Evolutionary conservation across 2,113 vertebrate genomes (phyloP).

Genomic region (Sclerurus mexicanus): DNA sequence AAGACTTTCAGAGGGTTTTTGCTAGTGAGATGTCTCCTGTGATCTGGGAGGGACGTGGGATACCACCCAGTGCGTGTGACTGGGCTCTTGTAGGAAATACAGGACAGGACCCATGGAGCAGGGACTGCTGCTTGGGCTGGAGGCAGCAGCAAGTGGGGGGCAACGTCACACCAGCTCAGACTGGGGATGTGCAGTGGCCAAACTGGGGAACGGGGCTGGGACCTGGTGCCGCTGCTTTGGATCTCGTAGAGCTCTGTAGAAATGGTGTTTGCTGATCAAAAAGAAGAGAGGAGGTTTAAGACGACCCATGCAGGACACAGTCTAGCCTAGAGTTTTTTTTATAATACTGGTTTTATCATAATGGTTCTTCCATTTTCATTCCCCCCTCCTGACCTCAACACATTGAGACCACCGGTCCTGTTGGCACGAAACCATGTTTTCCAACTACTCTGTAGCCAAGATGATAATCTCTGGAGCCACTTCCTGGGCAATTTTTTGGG

Average conservation of each 20-base stretch:
- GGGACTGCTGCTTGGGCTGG: not conserved
- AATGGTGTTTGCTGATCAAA: not conserved
- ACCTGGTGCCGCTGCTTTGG: not conserved
- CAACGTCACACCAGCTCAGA: not conserved
- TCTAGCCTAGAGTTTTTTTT: not conserved
- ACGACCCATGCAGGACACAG: not conserved
- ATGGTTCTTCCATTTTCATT: not conserved
- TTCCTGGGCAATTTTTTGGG: not conserved
- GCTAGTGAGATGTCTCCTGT: not conserved
- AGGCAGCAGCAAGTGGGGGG: not conserved
- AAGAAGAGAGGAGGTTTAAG: not conserved
- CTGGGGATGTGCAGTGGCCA: not conserved
- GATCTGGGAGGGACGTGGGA: not conserved
- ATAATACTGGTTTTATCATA: not conserved
- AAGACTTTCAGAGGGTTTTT: not conserved
- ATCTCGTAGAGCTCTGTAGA: not conserved
- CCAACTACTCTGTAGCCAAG: not conserved
- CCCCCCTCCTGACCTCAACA: not conserved
- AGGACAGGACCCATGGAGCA: fast-evolving
- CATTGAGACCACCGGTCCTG: not conserved
- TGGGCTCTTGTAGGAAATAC: not conserved
- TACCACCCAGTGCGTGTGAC: not conserved
- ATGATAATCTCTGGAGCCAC: not conserved
- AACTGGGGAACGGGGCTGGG: not conserved
- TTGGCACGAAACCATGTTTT: not conserved